phyloP scores from a whole-genome alignment of 2,797 vertebrate genomes.

The Neosalanx taihuensis region DNA sequence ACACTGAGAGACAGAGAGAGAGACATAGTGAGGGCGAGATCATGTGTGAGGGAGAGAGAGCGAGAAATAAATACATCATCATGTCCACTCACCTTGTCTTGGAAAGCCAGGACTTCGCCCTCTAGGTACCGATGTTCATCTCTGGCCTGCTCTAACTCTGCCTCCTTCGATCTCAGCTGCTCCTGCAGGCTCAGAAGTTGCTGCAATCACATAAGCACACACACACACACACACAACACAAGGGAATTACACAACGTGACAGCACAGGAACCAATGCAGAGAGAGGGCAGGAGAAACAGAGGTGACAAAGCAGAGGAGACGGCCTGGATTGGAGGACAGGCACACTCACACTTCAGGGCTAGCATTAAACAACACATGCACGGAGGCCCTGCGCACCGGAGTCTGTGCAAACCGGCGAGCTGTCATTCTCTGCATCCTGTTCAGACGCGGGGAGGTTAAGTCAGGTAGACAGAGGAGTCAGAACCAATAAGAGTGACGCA shows the following conservation, averaged over 20 bases:
- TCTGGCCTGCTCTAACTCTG: constrained; percentile 85
- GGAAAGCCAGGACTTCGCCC: constrained; percentile 76
- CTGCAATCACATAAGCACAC: constrained; percentile 59
- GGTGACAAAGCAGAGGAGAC: constrained; percentile 43
- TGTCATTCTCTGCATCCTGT: constrained; percentile 31
- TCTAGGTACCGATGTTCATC: constrained; percentile 81
- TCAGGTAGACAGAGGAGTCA: constrained; percentile 47
- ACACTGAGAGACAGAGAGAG: neutral
- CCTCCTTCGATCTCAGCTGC: constrained; percentile 85
- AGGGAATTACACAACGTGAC: neutral
- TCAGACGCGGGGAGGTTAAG: constrained; percentile 41
- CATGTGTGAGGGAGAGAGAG: neutral
- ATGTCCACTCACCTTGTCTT: constrained; percentile 78
- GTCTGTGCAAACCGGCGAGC: constrained; percentile 11
- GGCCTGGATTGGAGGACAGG: constrained; percentile 8
- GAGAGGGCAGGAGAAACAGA: constrained; percentile 5
- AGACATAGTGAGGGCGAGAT: neutral
- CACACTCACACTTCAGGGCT: constrained; percentile 21
- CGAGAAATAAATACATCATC: neutral
- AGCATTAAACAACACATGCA: constrained; percentile 14
- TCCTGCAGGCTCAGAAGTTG: constrained; percentile 89
- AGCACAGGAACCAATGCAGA: constrained; percentile 6
- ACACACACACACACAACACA: constrained; percentile 6
- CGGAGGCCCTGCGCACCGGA: neutral
- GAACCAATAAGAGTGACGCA: constrained; percentile 40